phyloP scores from a whole-genome alignment of 2,797 vertebrate genomes.

The Anisognathus igniventris region DNA sequence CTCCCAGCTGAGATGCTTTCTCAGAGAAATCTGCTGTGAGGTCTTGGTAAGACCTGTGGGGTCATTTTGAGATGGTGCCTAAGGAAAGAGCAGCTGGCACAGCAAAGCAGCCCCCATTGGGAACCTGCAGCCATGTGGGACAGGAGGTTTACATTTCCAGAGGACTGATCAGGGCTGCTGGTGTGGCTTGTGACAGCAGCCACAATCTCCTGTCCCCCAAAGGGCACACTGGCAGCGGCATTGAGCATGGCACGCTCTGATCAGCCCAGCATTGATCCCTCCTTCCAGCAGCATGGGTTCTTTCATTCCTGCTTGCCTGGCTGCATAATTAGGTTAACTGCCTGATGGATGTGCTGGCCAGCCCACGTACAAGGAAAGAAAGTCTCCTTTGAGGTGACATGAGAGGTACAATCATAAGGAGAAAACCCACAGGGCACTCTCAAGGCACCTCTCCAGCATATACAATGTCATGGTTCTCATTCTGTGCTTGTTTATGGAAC shows the following conservation, averaged over 20 bases:
- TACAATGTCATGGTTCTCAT: conserved; percentile 31
- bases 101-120: fast-evolving
- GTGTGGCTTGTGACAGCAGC: neutral
- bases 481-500: conserved; percentile 14
- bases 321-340: neutral
- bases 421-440: conserved; percentile 12
- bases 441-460: conserved; percentile 22
- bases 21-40: neutral
- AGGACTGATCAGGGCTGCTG: neutral
- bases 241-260: fast-evolving
- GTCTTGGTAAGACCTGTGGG: neutral
- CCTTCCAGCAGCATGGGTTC: neutral
- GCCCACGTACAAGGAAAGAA: conserved; percentile 15
- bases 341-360: conserved; percentile 24
- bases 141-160: neutral
- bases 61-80: fast-evolving
- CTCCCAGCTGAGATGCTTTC: neutral
- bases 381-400: neutral
- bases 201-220: fast-evolving
- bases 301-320: conserved; percentile 11
- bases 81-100: neutral
- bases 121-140: fast-evolving
- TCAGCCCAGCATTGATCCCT: neutral
- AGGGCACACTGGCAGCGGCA: neutral
- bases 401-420: neutral